Base-by-base conservation (phyloP, 2,113 vertebrate species). In the Baryphthengus martii region DNA sequence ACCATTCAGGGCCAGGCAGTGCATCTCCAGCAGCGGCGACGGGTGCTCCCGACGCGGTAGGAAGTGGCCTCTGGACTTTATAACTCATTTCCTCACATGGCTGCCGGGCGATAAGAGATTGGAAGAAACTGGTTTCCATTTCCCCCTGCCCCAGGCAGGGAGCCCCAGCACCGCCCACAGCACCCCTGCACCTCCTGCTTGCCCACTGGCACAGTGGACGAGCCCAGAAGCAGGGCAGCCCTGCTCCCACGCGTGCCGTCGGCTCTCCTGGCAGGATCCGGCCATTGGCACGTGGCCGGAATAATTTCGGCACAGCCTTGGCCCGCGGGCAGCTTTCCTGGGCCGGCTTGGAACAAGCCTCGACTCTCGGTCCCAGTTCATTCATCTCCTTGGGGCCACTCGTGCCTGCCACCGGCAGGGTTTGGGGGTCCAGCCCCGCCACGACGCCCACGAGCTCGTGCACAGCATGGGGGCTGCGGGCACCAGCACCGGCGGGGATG, bases 41-140 rank as follows among this genome's bases (percentile, higher is more conserved):
- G 76, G 59, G 90, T 73, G 74, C 89, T 96, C 83, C 72, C 53
- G 4, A 68, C 7, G 3, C 3, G 2, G 73, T 95, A 84, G 95
- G 93, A 96, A 95, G 76, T 45, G 52, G 95, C 91, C 94, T 95
- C 95, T 96, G 94, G 95, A 96, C 95, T 97, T 97, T 96, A 84
- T 95, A 96, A 96, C 91, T 95, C 95, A 93, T 95, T 97, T 93
- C 96, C 95, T 97, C 95, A 76, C 87, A 89, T 93, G 93, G 94
- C 92, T 92, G 95, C 94, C 80, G 78, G 96, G 88, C 4, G 85
- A 94, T 93, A 95, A 82, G 80, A 85, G 96, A 89, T 67, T 85
- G 90, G 93, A 93, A 96, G 29, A 90, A 89, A 81, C 94, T 31
- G 87, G 44, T 96, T 95, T 92, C 93, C 94, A 95, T 95, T 93